Conservation (phyloP, 2,113 vertebrate genomes). For the Benitochromis conjunctus region DNA sequence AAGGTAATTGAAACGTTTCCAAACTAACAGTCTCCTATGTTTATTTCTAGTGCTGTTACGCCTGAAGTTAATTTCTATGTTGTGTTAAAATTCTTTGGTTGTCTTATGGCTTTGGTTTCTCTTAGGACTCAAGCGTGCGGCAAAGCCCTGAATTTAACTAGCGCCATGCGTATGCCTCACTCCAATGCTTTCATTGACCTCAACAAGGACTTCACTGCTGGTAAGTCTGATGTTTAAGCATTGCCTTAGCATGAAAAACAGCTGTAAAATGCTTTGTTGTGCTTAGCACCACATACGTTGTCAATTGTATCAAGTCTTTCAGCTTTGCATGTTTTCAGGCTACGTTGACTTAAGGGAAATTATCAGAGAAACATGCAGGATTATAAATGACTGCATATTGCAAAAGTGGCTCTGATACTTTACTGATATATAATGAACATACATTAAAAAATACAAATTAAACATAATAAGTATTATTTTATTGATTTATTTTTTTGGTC, state of each 20-base stretch:
- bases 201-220: slow-evolving; percentile 91
- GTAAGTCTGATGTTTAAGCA: slow-evolving; percentile 72
- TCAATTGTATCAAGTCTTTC: background rate
- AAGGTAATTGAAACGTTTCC: slow-evolving; percentile 51
- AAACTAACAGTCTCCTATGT: background rate
- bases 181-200: slow-evolving; percentile 95
- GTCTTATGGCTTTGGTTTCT: background rate
- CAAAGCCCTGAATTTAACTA: slow-evolving; percentile 63
- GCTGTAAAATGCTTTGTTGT: background rate
- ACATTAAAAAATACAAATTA: rapidly evolving
- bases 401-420: background rate
- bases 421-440: background rate
- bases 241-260: background rate
- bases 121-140: slow-evolving; percentile 77
- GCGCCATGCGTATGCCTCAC: slow-evolving; percentile 80
- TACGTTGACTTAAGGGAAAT: background rate
- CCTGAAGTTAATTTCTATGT: rapidly evolving
- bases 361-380: background rate
- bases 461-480: background rate
- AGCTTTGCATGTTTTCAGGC: background rate
- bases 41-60: background rate
- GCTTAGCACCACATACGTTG: background rate
- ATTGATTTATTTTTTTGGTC: background rate
- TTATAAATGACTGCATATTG: background rate
- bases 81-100: background rate